These are phyloP conservation scores for Rousettus madagascariensis DNA, from an alignment of 2,797 vertebrate genomes.

Conservation along the genomic window DNA sequence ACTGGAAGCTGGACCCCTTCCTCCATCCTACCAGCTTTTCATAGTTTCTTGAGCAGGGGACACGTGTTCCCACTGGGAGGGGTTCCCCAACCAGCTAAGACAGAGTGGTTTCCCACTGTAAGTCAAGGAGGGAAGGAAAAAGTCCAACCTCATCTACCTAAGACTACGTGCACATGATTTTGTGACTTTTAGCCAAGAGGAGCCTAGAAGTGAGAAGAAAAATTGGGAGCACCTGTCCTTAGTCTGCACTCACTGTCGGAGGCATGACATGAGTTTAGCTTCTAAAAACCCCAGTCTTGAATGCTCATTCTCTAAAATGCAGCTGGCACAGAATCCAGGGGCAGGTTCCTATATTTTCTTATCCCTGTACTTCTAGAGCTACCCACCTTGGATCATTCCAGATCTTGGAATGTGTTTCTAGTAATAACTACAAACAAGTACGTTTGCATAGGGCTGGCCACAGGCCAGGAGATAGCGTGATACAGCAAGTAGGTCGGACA, in stretches of 20 bases:
- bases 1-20: neutral
- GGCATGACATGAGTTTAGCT: neutral
- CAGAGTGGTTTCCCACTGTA: neutral
- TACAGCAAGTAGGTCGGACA: slow-evolving; percentile 35
- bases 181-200: neutral
- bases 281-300: neutral
- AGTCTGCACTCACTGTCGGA: neutral
- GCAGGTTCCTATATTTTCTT: neutral
- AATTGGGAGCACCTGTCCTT: neutral
- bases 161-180: neutral
- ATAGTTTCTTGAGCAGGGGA: neutral
- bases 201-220: neutral
- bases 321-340: neutral
- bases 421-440: neutral
- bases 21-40: neutral
- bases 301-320: neutral
- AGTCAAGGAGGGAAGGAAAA: neutral
- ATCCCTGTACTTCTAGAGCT: neutral
- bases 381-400: neutral
- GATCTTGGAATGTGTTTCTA: neutral
- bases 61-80: neutral
- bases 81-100: neutral
- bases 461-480: slow-evolving; percentile 12
- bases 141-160: neutral
- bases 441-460: neutral